Percentiles rank a stretch among this genome's conserved stretches.
Conservation (phyloP, 2,888 invertebrate genomes). For the Ceraclea dissimilis region DNA sequence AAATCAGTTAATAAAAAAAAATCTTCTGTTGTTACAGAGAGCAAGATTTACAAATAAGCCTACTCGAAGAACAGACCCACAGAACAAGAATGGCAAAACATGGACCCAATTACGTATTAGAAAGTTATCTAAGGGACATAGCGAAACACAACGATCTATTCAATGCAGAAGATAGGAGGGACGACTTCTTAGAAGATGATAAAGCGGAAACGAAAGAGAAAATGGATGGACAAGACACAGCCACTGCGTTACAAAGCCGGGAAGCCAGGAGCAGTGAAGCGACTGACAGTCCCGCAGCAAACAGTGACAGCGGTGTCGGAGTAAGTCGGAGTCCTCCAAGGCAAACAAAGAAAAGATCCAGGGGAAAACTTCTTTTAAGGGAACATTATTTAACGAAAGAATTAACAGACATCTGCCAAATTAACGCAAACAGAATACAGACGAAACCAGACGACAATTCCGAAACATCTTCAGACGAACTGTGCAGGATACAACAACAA, state of each 20-base stretch:
- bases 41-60: conserved; percentile 71
- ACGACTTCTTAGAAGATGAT: conserved; percentile 32
- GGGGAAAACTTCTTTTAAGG: conserved; percentile 47
- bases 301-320: conserved; percentile 63
- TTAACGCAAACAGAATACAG: conserved; percentile 41
- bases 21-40: conserved; percentile 52
- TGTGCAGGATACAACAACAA: conserved; percentile 55
- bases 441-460: conserved; percentile 43
- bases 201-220: conserved; percentile 20
- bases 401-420: conserved; percentile 47
- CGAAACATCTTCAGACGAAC: conserved; percentile 44
- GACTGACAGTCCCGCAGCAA: conserved; percentile 49
- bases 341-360: conserved; percentile 47
- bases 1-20: no score
- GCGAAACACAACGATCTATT: conserved; percentile 16
- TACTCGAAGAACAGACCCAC: conserved; percentile 71
- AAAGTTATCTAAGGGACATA: conserved; percentile 58
- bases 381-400: conserved; percentile 51
- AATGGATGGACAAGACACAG: conserved; percentile 12
- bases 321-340: conserved; percentile 56
- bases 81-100: conserved; percentile 63
- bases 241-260: conserved; percentile 6
- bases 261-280: conserved; percentile 22
- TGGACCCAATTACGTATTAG: conserved; percentile 71
- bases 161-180: conserved; percentile 34